A percentile compares a stretch with the other conserved stretches of the same genome.
These are phyloP conservation scores for Rhyacichthys aspro DNA, from an alignment of 2,797 vertebrate genomes.

Conservation along the genomic window DNA sequence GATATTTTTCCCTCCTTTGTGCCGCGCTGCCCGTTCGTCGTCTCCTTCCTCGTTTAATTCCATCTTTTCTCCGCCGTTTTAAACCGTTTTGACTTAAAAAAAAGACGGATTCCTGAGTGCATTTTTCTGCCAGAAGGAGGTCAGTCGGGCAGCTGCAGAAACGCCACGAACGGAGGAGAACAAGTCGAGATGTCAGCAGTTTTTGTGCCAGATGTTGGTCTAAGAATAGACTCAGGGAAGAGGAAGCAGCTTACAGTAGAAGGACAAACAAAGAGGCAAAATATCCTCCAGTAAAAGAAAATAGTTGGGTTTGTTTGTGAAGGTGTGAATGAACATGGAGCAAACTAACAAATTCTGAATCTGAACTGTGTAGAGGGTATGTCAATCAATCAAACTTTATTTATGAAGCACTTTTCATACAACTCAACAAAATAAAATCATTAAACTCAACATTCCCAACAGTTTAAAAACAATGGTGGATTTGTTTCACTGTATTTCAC, in stretches of 20 bases:
- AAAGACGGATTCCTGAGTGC: conserved; percentile 47
- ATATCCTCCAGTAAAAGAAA: conserved; percentile 25
- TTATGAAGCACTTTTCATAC: no score
- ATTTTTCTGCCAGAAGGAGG: conserved; percentile 27
- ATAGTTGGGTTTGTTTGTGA: background rate
- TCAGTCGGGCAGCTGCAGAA: conserved; percentile 29
- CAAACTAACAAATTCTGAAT: no score
- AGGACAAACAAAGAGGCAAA: no score
- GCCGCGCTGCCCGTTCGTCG: conserved; percentile 13
- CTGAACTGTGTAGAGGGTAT: no score
- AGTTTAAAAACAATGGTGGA: no score
- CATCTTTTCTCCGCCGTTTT: conserved; percentile 29
- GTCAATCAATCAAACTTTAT: no score
- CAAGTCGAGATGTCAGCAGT: conserved; percentile 44
- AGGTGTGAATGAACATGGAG: no score
- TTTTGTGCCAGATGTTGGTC: conserved; percentile 50
- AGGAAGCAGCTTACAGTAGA: background rate
- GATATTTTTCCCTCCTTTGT: conserved; percentile 49
- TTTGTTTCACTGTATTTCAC: no score
- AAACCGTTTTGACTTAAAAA: conserved; percentile 12
- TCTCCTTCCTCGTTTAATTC: conserved; percentile 34
- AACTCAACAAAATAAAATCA: no score
- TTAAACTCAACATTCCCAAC: no score
- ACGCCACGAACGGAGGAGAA: conserved; percentile 33
- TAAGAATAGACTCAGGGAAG: background rate